Base-by-base conservation (phyloP, 2,797 vertebrate species). In the Otolemur crassicaudatus region DNA sequence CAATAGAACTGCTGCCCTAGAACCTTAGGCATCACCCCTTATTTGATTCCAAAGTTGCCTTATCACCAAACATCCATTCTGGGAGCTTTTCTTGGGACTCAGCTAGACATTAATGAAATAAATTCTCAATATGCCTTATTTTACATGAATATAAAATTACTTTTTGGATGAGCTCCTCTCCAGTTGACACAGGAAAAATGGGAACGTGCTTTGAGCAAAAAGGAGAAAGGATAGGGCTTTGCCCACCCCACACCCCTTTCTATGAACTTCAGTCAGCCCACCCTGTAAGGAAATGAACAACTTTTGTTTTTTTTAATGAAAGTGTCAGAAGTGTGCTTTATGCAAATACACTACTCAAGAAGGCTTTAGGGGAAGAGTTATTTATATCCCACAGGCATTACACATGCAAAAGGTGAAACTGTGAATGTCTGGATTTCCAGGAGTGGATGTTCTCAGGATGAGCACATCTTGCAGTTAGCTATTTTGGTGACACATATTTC, bases 291-390 rank as follows among this genome's bases (percentile, higher is more conserved):
- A 97, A 90, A 85, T 43, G 46, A 97, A 90, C 81, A 72, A 56
- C 31, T 76, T 40, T n/a, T 27, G 60, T 87, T 63, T 73, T 81
- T 87, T 76, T 72, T 83, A 12, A 61, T 73, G 56, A 76, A 77
- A 60, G 93, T 84, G 79, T 97, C 91, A 88, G 88, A 93, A 98
- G 84, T 70, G 81, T 96, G 90, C 81, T 96, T 96, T 96, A 93
- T 95, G 96, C 96, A 95, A 95, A 97, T 94, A 27, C 0, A 0
- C 69, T 84, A 76, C 93, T 93, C 84, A 87, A 93, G 91, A 76
- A 43, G 31, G 69, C 87, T 96, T 34, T 60, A 80, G 87, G 86
- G 87, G 75, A 94, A 94, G 96, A 93, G 17, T 92, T 90, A 96
- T 84, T 97, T 95, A 94, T 94, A 90, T 72, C 29, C 77, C 7